Conservation (phyloP, 1,140 invertebrate genomes). For the Zaprionus camerounensis region DNA sequence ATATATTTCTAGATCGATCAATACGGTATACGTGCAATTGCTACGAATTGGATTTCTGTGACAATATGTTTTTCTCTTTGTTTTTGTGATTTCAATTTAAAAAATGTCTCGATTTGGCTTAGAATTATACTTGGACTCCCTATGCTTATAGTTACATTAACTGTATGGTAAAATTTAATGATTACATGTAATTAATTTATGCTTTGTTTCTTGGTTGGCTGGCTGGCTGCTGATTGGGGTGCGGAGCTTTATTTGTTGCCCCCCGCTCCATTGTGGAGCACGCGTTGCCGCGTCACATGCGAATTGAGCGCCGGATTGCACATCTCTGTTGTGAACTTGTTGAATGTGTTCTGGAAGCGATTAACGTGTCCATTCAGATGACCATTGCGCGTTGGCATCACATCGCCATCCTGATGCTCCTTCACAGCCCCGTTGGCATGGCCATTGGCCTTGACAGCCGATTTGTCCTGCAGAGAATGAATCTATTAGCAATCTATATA, state of each 20-base stretch:
- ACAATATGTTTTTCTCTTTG: constrained; percentile 47
- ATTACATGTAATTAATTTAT: constrained; percentile 77
- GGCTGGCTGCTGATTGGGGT: constrained; percentile 63
- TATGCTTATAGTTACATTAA: constrained; percentile 76
- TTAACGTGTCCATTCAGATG: constrained; percentile 52
- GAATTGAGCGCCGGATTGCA: constrained; percentile 73
- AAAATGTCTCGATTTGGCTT: constrained; percentile 63
- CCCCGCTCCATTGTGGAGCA: constrained; percentile 51
- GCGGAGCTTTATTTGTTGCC: constrained; percentile 63
- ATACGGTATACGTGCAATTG: constrained; percentile 37
- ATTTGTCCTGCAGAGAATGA: constrained; percentile 51
- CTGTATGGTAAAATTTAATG: constrained; percentile 64
- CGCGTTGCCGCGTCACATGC: constrained; percentile 71
- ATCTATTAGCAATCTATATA: not conserved
- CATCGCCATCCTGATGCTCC: constrained; percentile 58
- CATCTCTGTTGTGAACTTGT: constrained; percentile 73
- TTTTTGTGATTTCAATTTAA: constrained; percentile 37
- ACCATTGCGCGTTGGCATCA: constrained; percentile 39
- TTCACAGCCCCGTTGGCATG: constrained; percentile 70
- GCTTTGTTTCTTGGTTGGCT: constrained; percentile 67
- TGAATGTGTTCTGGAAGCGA: constrained; percentile 63
- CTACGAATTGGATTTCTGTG: constrained; percentile 61
- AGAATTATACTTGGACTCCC: constrained; percentile 76
- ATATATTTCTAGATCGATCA: constrained; percentile 6
- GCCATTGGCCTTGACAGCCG: constrained; percentile 69